phyloP scores from a whole-genome alignment of 1,140 invertebrate genomes.

The Pemphigus obesinymphae region DNA sequence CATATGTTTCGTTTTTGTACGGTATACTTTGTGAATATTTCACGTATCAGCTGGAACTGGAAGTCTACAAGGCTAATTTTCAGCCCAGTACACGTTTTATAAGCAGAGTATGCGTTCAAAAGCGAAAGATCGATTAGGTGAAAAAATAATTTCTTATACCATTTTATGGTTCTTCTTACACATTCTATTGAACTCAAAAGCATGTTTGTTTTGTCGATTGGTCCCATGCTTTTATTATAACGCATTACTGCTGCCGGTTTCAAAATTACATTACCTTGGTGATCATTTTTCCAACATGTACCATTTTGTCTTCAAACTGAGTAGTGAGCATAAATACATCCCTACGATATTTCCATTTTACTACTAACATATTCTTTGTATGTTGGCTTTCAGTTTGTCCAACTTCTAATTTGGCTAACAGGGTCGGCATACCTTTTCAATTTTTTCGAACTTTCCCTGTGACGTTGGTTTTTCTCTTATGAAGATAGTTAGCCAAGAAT shows the following conservation, averaged over 20 bases:
- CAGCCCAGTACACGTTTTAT: not conserved
- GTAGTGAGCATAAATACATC: not conserved
- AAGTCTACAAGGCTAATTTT: not conserved
- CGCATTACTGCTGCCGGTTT: no score
- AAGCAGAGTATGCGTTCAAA: not conserved
- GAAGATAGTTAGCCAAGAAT: not conserved
- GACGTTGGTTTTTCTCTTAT: not conserved
- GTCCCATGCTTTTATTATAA: no score
- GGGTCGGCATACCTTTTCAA: not conserved
- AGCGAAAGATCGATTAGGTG: not conserved
- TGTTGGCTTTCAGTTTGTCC: not conserved
- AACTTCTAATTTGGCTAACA: not conserved
- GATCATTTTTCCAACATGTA: no score
- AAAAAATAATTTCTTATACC: conserved; percentile 42
- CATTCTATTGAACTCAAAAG: conserved; percentile 44
- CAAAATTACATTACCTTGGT: no score
- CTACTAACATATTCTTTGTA: not conserved
- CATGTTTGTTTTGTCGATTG: conserved; percentile 49
- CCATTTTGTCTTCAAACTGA: not conserved
- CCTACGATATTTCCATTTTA: not conserved
- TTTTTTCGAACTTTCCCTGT: not conserved
- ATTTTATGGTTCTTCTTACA: conserved; percentile 40
- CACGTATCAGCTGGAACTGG: not conserved
- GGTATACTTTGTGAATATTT: not conserved
- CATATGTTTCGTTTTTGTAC: not conserved